Percentiles rank a stretch among this genome's conserved stretches.
Evolutionary conservation across 1,140 invertebrate species (phyloP).

Genomic region (Amyelois transitella): DNA sequence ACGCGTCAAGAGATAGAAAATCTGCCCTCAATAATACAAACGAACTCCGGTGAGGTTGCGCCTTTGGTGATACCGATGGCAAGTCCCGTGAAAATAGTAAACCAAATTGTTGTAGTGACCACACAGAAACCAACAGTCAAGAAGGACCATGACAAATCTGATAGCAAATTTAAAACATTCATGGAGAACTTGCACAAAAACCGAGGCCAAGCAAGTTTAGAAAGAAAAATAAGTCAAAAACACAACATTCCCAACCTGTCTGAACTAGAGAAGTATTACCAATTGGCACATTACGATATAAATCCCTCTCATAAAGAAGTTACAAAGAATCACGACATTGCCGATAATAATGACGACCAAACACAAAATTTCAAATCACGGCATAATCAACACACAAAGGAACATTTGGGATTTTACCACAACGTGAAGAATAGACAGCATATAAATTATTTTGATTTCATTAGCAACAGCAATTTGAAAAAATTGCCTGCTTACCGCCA

Average conservation of each 20-base stretch:
- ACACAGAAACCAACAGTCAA: slow-evolving; percentile 13
- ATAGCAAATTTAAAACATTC: not conserved
- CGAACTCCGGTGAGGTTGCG: slow-evolving; percentile 48
- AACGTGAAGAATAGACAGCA: not conserved
- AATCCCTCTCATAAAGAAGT: not conserved
- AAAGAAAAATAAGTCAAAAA: not conserved
- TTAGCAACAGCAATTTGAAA: not conserved
- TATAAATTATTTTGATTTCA: not conserved
- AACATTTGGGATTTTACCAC: not conserved
- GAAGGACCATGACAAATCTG: not conserved
- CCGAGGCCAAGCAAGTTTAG: not conserved
- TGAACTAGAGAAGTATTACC: not conserved
- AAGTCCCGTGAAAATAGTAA: slow-evolving; percentile 30
- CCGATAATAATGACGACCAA: not conserved
- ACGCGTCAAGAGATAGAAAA: not conserved
- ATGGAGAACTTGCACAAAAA: not conserved
- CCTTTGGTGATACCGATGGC: slow-evolving; percentile 42
- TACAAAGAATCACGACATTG: not conserved
- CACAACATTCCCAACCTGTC: not conserved
- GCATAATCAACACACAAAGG: not conserved
- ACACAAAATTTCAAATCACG: not conserved
- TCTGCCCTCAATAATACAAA: slow-evolving; percentile 39
- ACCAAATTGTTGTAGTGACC: slow-evolving; percentile 48
- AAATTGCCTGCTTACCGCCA: not conserved
- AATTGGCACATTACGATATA: not conserved